Percentiles rank a stretch among this genome's conserved stretches.
phyloP scores from a whole-genome alignment of 2,888 invertebrate species.

The Eupithecia abbreviata region DNA sequence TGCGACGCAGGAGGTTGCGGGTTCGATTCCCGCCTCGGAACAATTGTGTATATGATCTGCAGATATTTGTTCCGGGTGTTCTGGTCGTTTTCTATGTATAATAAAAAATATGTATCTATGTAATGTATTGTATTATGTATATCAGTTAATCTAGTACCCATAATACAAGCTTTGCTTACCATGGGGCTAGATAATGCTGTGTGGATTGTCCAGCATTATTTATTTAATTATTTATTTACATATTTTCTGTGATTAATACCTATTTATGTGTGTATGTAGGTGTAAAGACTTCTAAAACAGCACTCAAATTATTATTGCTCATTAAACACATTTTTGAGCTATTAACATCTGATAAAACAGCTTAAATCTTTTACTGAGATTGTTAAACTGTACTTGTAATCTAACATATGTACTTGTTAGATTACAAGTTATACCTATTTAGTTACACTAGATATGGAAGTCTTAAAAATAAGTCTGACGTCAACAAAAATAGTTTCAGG shows the following conservation, averaged over 20 bases:
- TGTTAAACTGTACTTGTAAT: background rate
- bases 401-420: background rate
- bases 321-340: background rate
- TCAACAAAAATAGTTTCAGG: background rate
- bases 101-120: too few relatives aligned
- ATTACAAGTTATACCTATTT: background rate
- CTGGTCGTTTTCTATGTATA: too few relatives aligned
- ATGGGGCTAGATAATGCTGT: too few relatives aligned
- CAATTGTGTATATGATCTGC: too few relatives aligned
- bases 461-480: background rate
- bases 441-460: background rate
- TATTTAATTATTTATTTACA: too few relatives aligned
- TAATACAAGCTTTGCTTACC: too few relatives aligned
- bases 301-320: constrained; percentile 3
- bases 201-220: too few relatives aligned
- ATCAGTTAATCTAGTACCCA: too few relatives aligned
- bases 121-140: too few relatives aligned
- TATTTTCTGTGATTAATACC: background rate
- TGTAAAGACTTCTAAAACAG: background rate
- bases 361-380: background rate
- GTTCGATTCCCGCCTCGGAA: too few relatives aligned
- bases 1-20: too few relatives aligned
- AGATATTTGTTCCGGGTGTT: too few relatives aligned
- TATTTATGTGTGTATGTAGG: background rate
- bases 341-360: constrained; percentile 1